Conservation (phyloP, 2,888 invertebrate genomes). For the Ectemnius cavifrons region DNA sequence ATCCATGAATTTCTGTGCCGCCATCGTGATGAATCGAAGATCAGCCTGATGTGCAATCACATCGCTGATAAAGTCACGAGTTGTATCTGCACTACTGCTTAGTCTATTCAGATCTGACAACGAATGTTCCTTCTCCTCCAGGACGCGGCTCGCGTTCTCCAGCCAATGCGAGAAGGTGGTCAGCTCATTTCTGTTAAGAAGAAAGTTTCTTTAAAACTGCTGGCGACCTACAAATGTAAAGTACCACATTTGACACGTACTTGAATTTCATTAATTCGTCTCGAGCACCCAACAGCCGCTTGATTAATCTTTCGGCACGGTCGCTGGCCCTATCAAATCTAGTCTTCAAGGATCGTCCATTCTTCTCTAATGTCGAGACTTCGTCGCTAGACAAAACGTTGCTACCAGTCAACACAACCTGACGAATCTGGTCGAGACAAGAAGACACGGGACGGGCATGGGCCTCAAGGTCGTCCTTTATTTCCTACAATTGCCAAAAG, state of each 20-base stretch:
- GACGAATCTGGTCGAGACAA: conserved; percentile 93
- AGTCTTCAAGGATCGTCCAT: conserved; percentile 89
- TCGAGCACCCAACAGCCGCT: conserved; percentile 87
- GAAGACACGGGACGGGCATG: conserved; percentile 91
- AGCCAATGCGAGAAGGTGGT: conserved; percentile 91
- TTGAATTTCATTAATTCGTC: conserved; percentile 93
- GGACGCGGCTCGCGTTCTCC: conserved; percentile 86
- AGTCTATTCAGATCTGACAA: conserved; percentile 87
- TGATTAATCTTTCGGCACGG: conserved; percentile 87
- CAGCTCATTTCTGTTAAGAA: conserved; percentile 83
- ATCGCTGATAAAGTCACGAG: conserved; percentile 93
- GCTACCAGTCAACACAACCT: conserved; percentile 92
- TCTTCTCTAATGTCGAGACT: conserved; percentile 91
- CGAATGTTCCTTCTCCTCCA: conserved; percentile 92
- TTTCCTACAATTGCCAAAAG: conserved; percentile 81
- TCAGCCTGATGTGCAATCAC: conserved; percentile 98
- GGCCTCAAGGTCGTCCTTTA: conserved; percentile 93
- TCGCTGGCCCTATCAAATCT: conserved; percentile 91
- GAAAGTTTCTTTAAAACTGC: not conserved
- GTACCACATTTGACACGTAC: conserved; percentile 70
- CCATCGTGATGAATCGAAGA: conserved; percentile 96
- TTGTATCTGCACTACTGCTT: conserved; percentile 86
- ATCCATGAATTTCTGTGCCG: conserved; percentile 96
- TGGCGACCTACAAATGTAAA: not conserved
- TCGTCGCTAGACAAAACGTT: conserved; percentile 96